Conservation (phyloP, 2,113 vertebrate genomes). For the Varanus komodoensis region DNA sequence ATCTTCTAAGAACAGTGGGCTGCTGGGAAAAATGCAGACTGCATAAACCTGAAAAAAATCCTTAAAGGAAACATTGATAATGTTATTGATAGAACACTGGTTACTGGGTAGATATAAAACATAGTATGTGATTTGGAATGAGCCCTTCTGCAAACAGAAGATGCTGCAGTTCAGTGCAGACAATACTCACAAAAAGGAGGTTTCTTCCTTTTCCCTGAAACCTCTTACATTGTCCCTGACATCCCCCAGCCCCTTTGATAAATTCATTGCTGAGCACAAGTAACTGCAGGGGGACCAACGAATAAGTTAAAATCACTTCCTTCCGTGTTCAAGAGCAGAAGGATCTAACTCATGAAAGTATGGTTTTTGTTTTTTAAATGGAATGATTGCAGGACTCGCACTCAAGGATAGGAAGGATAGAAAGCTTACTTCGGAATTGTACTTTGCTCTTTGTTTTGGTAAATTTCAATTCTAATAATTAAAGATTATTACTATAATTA, state of each 20-base stretch:
- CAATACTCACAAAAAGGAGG: neutral
- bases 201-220: neutral
- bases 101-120: no score
- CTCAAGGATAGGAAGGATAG: neutral
- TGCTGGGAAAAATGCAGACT: constrained; percentile 17
- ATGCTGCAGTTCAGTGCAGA: neutral
- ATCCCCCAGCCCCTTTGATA: no score
- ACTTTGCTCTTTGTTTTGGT: neutral
- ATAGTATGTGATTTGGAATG: neutral
- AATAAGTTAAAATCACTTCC: neutral
- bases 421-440: neutral
- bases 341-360: neutral
- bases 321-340: neutral
- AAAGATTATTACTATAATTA: no score
- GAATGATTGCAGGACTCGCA: neutral
- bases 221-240: neutral
- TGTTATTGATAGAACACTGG: neutral
- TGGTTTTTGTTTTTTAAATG: neutral
- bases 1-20: constrained; percentile 25
- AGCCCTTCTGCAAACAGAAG: neutral
- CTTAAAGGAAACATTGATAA: neutral
- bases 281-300: neutral
- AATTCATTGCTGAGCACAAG: neutral
- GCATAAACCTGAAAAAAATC: constrained; percentile 16
- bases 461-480: no score